Percentiles rank a stretch among this genome's conserved stretches.
phyloP scores from a whole-genome alignment of 2,113 vertebrate genomes.

The Callaeas wilsoni region DNA sequence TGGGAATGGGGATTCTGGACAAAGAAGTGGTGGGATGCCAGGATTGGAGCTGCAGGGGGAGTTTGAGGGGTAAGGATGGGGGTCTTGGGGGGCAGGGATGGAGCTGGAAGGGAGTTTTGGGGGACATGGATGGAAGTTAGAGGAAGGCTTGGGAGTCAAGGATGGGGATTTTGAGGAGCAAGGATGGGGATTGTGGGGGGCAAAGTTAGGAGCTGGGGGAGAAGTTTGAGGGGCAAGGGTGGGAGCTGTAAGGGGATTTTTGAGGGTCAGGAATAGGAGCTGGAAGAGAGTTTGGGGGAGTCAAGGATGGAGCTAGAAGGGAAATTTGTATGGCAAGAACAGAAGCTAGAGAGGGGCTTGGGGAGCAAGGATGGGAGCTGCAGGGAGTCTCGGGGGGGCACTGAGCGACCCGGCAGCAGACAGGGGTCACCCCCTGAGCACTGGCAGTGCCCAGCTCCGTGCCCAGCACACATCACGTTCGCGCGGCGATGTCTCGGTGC shows the following conservation, averaged over 20 bases:
- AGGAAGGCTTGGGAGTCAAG: not conserved
- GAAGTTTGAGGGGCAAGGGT: not conserved
- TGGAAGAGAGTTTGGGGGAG: too few species aligned
- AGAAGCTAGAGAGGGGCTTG: not conserved
- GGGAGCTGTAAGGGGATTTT: not conserved
- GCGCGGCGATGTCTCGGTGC: not conserved
- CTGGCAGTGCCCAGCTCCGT: fast-evolving
- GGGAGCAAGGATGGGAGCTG: not conserved
- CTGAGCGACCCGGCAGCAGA: not conserved
- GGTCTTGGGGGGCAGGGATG: not conserved
- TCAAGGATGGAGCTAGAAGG: not conserved
- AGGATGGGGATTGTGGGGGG: too few species aligned
- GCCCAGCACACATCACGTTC: not conserved
- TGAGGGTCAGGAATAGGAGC: fast-evolving
- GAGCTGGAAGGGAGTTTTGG: not conserved
- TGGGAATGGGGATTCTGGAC: fast-evolving
- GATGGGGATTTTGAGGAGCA: not conserved
- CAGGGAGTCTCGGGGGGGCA: not conserved
- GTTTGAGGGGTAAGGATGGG: not conserved
- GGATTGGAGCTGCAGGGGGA: not conserved
- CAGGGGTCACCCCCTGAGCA: not conserved
- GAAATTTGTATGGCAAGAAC: not conserved
- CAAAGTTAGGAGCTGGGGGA: too few species aligned
- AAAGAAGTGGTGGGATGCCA: not conserved
- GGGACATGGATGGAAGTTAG: too few species aligned